Percentiles rank a stretch among this genome's conserved stretches.
Evolutionary conservation across 2,888 invertebrate genomes (phyloP).

Genomic region (Agonopterix subpropinquella): DNA sequence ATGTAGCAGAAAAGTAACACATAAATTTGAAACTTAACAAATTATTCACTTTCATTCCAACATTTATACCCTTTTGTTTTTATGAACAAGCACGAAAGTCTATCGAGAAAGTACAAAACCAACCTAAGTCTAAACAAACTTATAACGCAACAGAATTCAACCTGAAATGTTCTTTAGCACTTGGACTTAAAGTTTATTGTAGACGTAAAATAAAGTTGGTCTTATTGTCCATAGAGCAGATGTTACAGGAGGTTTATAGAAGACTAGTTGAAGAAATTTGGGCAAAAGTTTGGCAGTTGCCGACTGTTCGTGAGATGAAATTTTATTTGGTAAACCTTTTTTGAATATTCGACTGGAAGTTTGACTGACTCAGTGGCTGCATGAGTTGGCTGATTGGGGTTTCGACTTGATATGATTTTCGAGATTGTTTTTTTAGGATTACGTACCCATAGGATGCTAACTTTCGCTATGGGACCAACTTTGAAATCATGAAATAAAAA

Average conservation of each 20-base stretch:
- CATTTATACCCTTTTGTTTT: conserved; percentile 43
- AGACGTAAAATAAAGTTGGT: conserved; percentile 24
- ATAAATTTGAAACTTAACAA: neutral
- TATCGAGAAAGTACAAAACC: conserved; percentile 52
- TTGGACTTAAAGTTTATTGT: conserved; percentile 12
- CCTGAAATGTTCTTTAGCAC: conserved; percentile 17
- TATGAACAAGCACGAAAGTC: conserved; percentile 48
- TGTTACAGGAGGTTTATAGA: conserved; percentile 57
- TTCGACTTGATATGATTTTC: too few species aligned
- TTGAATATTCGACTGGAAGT: conserved; percentile 46
- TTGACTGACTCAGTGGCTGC: conserved; percentile 6
- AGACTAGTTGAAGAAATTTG: conserved; percentile 39
- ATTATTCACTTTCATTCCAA: conserved; percentile 30
- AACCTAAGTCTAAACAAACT: conserved; percentile 31
- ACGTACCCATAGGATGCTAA: too few species aligned
- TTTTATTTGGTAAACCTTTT: conserved; percentile 61
- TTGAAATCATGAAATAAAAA: too few species aligned
- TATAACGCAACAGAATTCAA: neutral
- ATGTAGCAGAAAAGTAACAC: neutral
- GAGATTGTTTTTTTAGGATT: too few species aligned
- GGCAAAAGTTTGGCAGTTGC: conserved; percentile 40
- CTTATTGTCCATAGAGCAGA: conserved; percentile 58
- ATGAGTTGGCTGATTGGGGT: neutral
- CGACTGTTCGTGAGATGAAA: conserved; percentile 54
- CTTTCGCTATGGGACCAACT: too few species aligned